These are phyloP conservation scores for Drosophila dives DNA, from an alignment of 2,888 invertebrate species.

Conservation along the genomic window DNA sequence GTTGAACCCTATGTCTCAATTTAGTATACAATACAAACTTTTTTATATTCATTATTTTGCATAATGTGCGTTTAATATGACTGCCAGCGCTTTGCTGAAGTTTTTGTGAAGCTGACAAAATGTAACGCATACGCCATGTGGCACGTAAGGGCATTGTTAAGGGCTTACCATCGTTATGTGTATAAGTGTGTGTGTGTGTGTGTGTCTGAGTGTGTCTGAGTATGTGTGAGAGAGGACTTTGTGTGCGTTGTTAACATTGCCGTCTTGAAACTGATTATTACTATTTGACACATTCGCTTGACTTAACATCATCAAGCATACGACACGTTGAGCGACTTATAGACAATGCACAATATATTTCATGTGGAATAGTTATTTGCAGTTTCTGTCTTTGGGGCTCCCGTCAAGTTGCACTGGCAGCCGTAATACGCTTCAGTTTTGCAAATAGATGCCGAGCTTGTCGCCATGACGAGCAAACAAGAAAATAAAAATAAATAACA, in stretches of 20 bases:
- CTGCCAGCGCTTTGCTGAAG: conserved; percentile 24
- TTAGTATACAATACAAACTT: conserved; percentile 44
- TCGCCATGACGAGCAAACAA: conserved; percentile 41
- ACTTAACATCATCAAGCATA: conserved; percentile 62
- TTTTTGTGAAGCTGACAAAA: conserved; percentile 57
- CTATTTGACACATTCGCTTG: conserved; percentile 72
- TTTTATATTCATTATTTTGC: conserved; percentile 26
- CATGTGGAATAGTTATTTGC: conserved; percentile 22
- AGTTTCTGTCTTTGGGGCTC: neutral
- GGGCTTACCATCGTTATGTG: conserved; percentile 17
- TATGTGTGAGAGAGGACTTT: conserved; percentile 16
- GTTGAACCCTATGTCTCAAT: conserved; percentile 43
- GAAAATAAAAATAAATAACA: conserved; percentile 66
- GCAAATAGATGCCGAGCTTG: conserved; percentile 40
- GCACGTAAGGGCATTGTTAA: conserved; percentile 43
- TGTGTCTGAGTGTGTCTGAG: conserved; percentile 3
- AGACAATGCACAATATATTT: conserved; percentile 37
- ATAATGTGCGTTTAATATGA: conserved; percentile 71
- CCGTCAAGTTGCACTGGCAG: conserved; percentile 34
- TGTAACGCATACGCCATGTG: conserved; percentile 69
- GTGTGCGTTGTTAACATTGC: conserved; percentile 56
- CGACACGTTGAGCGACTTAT: conserved; percentile 59
- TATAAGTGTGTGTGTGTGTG: conserved; percentile 5
- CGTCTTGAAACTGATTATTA: conserved; percentile 77
- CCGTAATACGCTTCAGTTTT: conserved; percentile 64